A percentile compares a stretch with the other conserved stretches of the same genome.
Evolutionary conservation across 2,113 vertebrate species (phyloP).

Genomic region (Neoarius graeffei): DNA sequence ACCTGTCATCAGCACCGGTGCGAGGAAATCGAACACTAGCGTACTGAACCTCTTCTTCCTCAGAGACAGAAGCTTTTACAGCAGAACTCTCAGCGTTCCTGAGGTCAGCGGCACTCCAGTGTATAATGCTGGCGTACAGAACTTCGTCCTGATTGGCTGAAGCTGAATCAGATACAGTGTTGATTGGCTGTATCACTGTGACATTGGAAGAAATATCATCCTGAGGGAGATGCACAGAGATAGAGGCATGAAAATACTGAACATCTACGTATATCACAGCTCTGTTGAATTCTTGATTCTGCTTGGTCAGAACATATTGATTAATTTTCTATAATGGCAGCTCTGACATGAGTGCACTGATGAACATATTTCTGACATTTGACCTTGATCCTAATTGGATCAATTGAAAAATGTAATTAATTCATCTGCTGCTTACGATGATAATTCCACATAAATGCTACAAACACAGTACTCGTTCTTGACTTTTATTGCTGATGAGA

Average conservation of each 20-base stretch:
- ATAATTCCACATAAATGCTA: too few relatives aligned
- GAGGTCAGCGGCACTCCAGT: neutral
- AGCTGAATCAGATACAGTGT: neutral
- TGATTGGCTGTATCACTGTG: neutral
- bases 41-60: neutral
- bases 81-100: neutral
- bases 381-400: too few relatives aligned
- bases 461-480: neutral
- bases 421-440: too few relatives aligned
- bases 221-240: neutral
- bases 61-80: neutral
- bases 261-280: neutral
- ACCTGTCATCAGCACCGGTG: neutral
- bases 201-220: neutral
- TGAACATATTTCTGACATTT: too few relatives aligned
- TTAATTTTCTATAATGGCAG: neutral
- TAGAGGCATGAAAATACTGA: neutral
- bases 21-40: neutral
- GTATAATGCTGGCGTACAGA: neutral
- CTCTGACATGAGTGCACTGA: neutral
- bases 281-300: neutral
- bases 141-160: neutral
- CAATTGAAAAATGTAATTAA: neutral
- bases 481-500: neutral
- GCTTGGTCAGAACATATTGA: neutral